A percentile compares a stretch with the other conserved stretches of the same genome.
Conservation (phyloP, 2,113 vertebrate genomes). For the Platichthys flesus region DNA sequence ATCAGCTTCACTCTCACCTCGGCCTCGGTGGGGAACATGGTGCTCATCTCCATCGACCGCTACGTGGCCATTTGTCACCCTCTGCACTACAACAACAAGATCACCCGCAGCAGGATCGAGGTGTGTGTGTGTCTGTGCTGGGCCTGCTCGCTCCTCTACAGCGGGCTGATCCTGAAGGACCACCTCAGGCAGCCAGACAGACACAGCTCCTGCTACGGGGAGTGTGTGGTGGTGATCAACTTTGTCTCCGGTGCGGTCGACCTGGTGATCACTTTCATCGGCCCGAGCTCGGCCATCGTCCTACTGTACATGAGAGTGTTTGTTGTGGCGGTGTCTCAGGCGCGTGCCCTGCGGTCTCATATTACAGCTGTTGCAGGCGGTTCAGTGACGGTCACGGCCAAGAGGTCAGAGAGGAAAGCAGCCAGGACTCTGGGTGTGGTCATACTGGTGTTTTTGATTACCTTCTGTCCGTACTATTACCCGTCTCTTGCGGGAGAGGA, state of each 20-base stretch:
- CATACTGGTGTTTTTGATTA: constrained; percentile 5
- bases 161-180: no score
- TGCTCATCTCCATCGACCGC: no score
- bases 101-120: no score
- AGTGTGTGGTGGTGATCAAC: constrained; percentile 63
- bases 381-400: neutral
- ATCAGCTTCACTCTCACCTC: constrained; percentile 26
- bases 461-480: constrained; percentile 62
- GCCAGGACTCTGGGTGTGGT: no score
- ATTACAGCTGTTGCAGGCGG: neutral
- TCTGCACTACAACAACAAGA: no score
- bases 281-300: constrained; percentile 58
- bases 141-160: no score
- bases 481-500: constrained; percentile 42
- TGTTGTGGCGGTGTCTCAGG: constrained; percentile 64
- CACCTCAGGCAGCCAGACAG: constrained; percentile 16
- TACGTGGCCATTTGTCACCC: no score
- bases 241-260: constrained; percentile 44
- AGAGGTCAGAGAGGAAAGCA: no score
- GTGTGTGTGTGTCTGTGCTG: no score
- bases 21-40: no score
- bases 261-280: constrained; percentile 60
- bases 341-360: constrained; percentile 51
- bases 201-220: constrained; percentile 51
- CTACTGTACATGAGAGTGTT: constrained; percentile 65